phyloP scores from a whole-genome alignment of 2,113 vertebrate genomes.

The Hemiscyllium ocellatum region DNA sequence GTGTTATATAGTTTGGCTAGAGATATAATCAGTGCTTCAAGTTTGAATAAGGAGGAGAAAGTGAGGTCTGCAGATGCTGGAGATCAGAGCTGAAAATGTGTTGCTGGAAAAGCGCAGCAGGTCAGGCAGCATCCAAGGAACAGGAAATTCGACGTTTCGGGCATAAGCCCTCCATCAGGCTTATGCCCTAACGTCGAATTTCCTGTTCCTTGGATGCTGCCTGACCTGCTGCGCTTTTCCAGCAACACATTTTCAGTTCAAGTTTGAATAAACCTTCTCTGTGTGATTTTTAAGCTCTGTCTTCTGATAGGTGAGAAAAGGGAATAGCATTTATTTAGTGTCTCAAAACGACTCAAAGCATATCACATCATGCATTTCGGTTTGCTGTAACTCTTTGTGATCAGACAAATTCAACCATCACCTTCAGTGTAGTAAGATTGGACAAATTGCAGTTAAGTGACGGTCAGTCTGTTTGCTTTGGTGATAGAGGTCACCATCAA shows the following conservation, averaged over 20 bases:
- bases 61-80: no score
- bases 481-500: neutral
- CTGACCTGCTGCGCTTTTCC: no score
- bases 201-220: no score
- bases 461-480: neutral
- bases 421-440: neutral
- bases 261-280: neutral
- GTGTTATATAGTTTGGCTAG: neutral
- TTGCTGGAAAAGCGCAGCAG: no score
- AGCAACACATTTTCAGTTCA: no score
- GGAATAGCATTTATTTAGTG: neutral
- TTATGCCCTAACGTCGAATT: no score
- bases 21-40: no score
- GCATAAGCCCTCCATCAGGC: no score
- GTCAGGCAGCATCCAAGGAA: no score
- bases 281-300: neutral
- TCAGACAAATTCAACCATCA: neutral
- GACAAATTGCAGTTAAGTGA: neutral
- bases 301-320: neutral
- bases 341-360: neutral
- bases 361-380: neutral
- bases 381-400: neutral
- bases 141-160: no score
- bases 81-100: no score
- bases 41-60: neutral